These are phyloP conservation scores for Drosophila aldrichi DNA, from an alignment of 2,888 invertebrate species.

Conservation along the genomic window DNA sequence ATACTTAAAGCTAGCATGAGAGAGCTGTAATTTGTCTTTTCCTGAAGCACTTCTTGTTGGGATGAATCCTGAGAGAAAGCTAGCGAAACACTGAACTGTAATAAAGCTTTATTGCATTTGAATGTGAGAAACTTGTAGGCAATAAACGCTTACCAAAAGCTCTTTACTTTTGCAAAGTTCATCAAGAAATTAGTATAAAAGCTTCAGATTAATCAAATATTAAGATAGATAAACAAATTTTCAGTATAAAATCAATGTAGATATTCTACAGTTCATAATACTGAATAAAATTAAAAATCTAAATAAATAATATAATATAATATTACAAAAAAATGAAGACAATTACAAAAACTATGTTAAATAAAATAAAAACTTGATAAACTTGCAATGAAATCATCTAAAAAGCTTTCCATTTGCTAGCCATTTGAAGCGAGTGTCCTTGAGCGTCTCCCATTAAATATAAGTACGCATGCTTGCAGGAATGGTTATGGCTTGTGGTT, in stretches of 20 bases:
- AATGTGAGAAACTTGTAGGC: not conserved
- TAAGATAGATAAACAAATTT: not conserved
- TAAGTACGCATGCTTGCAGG: conserved; percentile 6
- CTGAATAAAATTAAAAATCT: too few species aligned
- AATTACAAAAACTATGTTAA: too few species aligned
- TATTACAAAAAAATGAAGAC: too few species aligned
- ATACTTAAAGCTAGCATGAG: not conserved
- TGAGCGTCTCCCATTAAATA: not conserved
- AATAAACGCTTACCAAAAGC: not conserved
- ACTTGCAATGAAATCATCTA: too few species aligned
- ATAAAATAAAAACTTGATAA: too few species aligned
- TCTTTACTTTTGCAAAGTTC: not conserved
- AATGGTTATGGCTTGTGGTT: conserved; percentile 2
- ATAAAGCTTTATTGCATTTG: not conserved
- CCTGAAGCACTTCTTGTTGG: not conserved
- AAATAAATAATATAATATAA: too few species aligned
- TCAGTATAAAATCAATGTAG: too few species aligned
- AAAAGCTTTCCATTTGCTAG: too few species aligned
- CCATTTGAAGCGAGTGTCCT: not conserved
- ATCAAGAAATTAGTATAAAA: not conserved
- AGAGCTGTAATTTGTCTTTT: not conserved
- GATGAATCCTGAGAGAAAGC: not conserved
- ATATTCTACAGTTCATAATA: too few species aligned
- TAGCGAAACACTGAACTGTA: not conserved
- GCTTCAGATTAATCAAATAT: not conserved